phyloP scores from a whole-genome alignment of 2,888 invertebrate species.

The Thymelicus sylvestris region DNA sequence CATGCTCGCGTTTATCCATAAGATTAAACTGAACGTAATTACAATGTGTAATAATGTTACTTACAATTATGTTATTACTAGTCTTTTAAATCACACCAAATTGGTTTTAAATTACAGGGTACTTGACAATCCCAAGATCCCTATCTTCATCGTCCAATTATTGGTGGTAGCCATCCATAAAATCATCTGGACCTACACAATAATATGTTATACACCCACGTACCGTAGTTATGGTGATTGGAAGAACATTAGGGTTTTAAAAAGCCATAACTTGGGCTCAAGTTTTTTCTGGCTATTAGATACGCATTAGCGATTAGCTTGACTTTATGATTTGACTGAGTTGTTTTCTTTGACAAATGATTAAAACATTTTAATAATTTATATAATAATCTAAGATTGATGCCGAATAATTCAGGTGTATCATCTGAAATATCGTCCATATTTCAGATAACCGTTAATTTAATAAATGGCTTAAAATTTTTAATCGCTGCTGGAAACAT shows the following conservation, averaged over 20 bases:
- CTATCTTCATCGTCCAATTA: constrained; percentile 43
- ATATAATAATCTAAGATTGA: too few species aligned
- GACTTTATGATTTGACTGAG: neutral
- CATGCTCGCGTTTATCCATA: neutral
- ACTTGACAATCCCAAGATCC: constrained; percentile 10
- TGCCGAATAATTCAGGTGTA: too few species aligned
- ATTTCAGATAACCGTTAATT: too few species aligned
- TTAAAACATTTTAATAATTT: too few species aligned
- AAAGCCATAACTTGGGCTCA: constrained; percentile 34
- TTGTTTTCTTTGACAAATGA: too few species aligned
- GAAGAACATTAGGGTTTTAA: constrained; percentile 37
- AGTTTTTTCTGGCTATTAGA: constrained; percentile 18
- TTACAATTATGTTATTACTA: neutral
- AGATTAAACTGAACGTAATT: constrained; percentile 2
- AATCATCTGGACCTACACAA: constrained; percentile 46
- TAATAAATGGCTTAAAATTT: too few species aligned
- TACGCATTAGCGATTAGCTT: neutral
- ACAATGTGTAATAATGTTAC: neutral
- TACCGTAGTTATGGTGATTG: constrained; percentile 42
- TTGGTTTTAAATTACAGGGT: constrained; percentile 26
- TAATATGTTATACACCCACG: constrained; percentile 49
- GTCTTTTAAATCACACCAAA: neutral
- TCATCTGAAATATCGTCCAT: too few species aligned
- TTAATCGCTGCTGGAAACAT: too few species aligned
- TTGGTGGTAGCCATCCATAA: constrained; percentile 45